Evolutionary conservation across 2,113 vertebrate genomes (phyloP), one percentile per base, ranked within the genome.

Genomic region (Monopterus albus): DNA sequence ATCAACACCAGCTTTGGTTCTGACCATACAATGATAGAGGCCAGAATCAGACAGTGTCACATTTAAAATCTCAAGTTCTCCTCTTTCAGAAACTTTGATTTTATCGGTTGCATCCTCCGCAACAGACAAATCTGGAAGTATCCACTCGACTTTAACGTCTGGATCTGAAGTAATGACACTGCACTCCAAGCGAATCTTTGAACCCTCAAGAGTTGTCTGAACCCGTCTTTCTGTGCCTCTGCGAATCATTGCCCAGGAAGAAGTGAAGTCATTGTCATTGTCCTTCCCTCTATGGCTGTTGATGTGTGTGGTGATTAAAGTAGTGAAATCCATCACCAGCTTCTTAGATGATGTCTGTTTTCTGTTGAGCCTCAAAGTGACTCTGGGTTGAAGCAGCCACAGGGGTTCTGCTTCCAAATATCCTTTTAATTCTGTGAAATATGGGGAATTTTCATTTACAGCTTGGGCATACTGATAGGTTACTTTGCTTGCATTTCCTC

Each of bases 361-460:
- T 29, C 93, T 87, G 62, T 94, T 94, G 9, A 94, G 88, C 79
- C 87, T 91, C 46, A 94, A 72, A 28, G 88, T 92, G 28, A 94
- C 81, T 79, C 68, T 91, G 17, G 91, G 91, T 78, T 94, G 94
- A 66, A 94, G 86, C 40, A 94, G 79, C 94, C 94, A 94, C 0
- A 75, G 63, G 0, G 94, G 94, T 59, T 93, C 89, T 47, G 91
- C 93, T 47, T 76, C 83, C 35, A 94, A 75, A 79, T 93, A 79
- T 35, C 93, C 94, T 58, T 94, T 94, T 42, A 94, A 85, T 18
- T 94, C 94, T 21, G 94, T 94, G 40, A 93, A 94, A 86, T 94
- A 94, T 13, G 91, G 91, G 1, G 94, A 93, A 29, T 94, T 88
- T 51, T 93, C 92, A 62, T 83, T 91, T 14, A 88, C 55, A 9